Evolutionary conservation across 2,113 vertebrate species (phyloP), one percentile per base, ranked within the genome.

Genomic region (Cottus gobio): DNA sequence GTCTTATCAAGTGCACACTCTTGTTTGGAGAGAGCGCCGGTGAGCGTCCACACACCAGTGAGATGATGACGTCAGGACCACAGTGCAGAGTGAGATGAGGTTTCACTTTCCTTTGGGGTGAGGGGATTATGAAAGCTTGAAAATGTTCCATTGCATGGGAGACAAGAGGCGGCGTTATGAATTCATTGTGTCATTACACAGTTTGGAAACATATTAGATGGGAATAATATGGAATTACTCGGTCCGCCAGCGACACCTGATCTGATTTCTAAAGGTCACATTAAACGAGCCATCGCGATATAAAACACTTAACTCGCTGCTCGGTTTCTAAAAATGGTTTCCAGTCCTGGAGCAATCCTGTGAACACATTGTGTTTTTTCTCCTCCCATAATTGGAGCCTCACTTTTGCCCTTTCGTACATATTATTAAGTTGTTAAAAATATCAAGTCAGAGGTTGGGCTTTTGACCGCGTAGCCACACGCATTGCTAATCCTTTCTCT

Each of bases 361-460:
- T 81, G 88, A 92, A 87, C 88, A 87, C 86, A 87, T 88, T 90
- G 85, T 69, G 89, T 93, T 91, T 92, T 85, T 85, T 78, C 84
- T 87, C 68, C 74, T 80, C 58, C 82, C 80, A 86, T 93, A 94
- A 94, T 90, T 88, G 86, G 80, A 88, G 79, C 65, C 82, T 90
- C 85, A 85, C 79, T 87, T 91, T 93, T 82, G 79, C 80, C 89
- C 84, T 91, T 92, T 91, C 86, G 87, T 91, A 90, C 91, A 82
- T 89, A 91, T 91, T 93, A 94, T 94, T 94, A 94, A 92, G 91
- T 94, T 90, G 91, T 94, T 94, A 92, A 92, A 92, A 87, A 89
- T 90, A 93, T 94, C 84, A 92, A 93, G 90, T 91, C 89, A 89
- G 84, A 90, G 79, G 82, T 81, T 90, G 83, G 74, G 80, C 76